Evolutionary conservation across 2,113 vertebrate genomes (phyloP).

Genomic region (Meriones unguiculatus): DNA sequence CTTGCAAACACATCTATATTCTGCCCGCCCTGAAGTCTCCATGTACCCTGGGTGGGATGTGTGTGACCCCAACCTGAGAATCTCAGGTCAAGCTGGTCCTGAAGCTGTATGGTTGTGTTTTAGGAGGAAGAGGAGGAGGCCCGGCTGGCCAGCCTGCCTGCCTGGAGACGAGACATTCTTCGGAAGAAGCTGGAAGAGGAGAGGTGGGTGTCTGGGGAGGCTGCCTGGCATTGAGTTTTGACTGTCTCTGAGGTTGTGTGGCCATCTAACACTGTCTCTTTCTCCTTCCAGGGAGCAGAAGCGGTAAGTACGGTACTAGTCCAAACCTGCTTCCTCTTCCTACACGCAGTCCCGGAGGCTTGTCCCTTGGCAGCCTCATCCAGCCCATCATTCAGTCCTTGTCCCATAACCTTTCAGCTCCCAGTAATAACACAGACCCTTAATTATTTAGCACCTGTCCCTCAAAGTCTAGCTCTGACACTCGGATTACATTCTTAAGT

Average conservation of each 20-base stretch:
- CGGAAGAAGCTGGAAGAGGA: slow-evolving; percentile 98
- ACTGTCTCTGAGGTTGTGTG: background rate
- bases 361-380: background rate
- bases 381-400: background rate
- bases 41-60: background rate
- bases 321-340: background rate
- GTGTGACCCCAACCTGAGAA: background rate
- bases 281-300: slow-evolving; percentile 93
- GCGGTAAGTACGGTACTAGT: slow-evolving; percentile 90
- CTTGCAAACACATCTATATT: background rate
- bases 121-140: slow-evolving; percentile 94
- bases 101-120: slow-evolving; percentile 70
- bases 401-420: background rate
- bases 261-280: slow-evolving; percentile 20
- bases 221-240: background rate
- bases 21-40: background rate
- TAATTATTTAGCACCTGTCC: background rate
- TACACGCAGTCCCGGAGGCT: background rate
- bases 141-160: slow-evolving; percentile 94
- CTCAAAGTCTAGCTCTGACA: background rate
- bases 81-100: background rate
- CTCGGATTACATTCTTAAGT: background rate
- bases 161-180: slow-evolving; percentile 98
- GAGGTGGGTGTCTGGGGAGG: slow-evolving; percentile 88
- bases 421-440: background rate